phyloP scores from a whole-genome alignment of 92 coral and sea anemone genomes.

The Bergia sp. region DNA sequence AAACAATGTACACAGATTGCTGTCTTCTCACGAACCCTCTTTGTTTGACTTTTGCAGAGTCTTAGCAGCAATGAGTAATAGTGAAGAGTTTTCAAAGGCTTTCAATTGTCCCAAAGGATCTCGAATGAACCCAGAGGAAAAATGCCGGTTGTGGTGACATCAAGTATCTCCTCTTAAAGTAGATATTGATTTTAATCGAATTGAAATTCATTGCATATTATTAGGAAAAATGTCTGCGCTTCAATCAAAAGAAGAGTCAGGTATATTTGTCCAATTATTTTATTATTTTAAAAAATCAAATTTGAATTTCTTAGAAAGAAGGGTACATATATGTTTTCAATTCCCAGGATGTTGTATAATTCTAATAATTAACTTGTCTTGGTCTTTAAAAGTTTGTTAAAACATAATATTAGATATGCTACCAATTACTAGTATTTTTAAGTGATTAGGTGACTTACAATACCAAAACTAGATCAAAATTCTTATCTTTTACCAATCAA shows the following conservation, averaged over 20 bases:
- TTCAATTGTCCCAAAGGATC: constrained; percentile 28
- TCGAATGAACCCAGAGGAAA: constrained; percentile 34
- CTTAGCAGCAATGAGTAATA: constrained; percentile 18
- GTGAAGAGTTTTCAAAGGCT: constrained; percentile 33
- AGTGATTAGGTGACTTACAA: too few species aligned
- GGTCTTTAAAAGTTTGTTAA: background rate
- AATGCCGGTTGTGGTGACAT: constrained; percentile 35
- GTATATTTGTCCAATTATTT: too few species aligned
- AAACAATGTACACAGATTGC: background rate
- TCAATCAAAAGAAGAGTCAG: too few species aligned
- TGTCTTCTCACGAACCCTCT: background rate
- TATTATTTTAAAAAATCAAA: too few species aligned
- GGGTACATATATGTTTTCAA: background rate
- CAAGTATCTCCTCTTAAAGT: background rate
- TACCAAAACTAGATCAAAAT: too few species aligned
- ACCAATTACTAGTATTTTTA: background rate
- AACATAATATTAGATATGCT: background rate
- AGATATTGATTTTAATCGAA: background rate
- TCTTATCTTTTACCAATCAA: too few species aligned
- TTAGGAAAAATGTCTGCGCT: too few species aligned
- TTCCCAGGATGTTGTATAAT: background rate
- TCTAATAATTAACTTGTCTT: too few species aligned
- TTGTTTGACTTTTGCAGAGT: constrained; percentile 9
- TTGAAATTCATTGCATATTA: background rate
- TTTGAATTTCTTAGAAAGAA: background rate